Percentiles rank a stretch among this genome's conserved stretches.
Conservation (phyloP, 2,888 invertebrate species). For the Exocentrus adspersus region DNA sequence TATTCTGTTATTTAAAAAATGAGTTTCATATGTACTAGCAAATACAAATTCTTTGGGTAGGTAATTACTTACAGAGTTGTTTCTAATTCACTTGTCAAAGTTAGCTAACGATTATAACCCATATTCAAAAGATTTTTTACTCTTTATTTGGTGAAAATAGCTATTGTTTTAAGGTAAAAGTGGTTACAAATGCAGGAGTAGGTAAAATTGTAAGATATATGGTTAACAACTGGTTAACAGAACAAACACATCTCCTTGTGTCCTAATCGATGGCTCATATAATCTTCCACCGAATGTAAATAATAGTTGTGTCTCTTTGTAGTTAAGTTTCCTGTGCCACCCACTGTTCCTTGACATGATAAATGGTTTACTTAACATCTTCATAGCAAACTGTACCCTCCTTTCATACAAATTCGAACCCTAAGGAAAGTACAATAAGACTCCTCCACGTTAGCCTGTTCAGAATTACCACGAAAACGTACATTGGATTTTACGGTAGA, state of each 20-base stretch:
- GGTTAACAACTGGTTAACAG: constrained; percentile 46
- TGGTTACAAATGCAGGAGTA: too few relatives aligned
- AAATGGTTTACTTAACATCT: constrained; percentile 57
- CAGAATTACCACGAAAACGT: constrained; percentile 23
- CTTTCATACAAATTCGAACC: constrained; percentile 31
- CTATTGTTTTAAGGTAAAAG: too few relatives aligned
- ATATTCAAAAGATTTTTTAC: too few relatives aligned
- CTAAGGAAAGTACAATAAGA: constrained; percentile 29
- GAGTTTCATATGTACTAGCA: too few relatives aligned
- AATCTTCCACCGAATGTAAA: constrained; percentile 47
- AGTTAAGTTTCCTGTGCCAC: constrained; percentile 59
- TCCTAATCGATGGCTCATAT: constrained; percentile 42
- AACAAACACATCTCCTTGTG: constrained; percentile 35
- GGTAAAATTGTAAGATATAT: constrained; percentile 37
- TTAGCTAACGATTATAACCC: too few relatives aligned
- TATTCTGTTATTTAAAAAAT: too few relatives aligned
- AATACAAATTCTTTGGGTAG: too few relatives aligned
- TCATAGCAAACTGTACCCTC: constrained; percentile 36
- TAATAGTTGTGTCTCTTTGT: constrained; percentile 52
- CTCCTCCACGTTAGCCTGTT: not conserved
- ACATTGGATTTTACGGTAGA: constrained; percentile 40
- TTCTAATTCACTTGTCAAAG: too few relatives aligned
- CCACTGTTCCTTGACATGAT: constrained; percentile 61
- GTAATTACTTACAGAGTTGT: too few relatives aligned
- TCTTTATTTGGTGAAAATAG: too few relatives aligned